phyloP scores from a whole-genome alignment of 2,888 invertebrate species.

The Palloptera scutellata region DNA sequence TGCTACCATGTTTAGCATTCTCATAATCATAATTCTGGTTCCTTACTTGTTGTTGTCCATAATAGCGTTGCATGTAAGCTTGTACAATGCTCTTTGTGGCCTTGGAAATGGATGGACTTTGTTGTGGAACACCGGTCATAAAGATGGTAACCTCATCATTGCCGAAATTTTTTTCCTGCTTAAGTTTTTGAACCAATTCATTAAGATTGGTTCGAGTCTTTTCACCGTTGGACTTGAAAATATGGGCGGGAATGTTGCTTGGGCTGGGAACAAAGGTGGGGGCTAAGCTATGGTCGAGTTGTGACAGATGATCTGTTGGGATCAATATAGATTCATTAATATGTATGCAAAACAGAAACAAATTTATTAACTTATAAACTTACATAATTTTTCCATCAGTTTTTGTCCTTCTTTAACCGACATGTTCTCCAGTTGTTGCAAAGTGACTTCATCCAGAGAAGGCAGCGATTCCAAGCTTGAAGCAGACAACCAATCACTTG shows the following conservation, averaged over 20 bases:
- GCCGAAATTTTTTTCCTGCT: conserved; percentile 48
- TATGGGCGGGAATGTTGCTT: conserved; percentile 47
- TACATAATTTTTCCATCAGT: conserved; percentile 52
- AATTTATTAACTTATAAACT: too few relatives aligned
- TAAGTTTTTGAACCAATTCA: conserved; percentile 45
- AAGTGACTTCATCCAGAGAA: conserved; percentile 46
- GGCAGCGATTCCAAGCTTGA: conserved; percentile 50
- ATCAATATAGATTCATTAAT: too few relatives aligned
- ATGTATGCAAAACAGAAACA: too few relatives aligned
- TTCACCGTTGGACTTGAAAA: conserved; percentile 49
- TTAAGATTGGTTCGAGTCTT: conserved; percentile 48
- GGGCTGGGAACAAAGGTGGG: conserved; percentile 51
- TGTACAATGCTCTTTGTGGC: conserved; percentile 51
- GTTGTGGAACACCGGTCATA: conserved; percentile 54
- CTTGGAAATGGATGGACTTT: conserved; percentile 46
- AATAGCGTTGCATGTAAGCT: conserved; percentile 57
- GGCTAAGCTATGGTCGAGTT: conserved; percentile 49
- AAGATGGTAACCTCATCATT: conserved; percentile 57
- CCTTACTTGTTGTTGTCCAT: conserved; percentile 36
- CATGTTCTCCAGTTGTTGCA: conserved; percentile 52
- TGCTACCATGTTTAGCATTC: conserved; percentile 19
- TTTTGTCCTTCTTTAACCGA: conserved; percentile 49
- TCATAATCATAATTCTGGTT: conserved; percentile 23
- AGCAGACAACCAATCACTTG: conserved; percentile 52
- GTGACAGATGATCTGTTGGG: conserved; percentile 51